Base-by-base conservation (phyloP, 1,140 invertebrate genomes). In the Eriocheir sinensis region DNA sequence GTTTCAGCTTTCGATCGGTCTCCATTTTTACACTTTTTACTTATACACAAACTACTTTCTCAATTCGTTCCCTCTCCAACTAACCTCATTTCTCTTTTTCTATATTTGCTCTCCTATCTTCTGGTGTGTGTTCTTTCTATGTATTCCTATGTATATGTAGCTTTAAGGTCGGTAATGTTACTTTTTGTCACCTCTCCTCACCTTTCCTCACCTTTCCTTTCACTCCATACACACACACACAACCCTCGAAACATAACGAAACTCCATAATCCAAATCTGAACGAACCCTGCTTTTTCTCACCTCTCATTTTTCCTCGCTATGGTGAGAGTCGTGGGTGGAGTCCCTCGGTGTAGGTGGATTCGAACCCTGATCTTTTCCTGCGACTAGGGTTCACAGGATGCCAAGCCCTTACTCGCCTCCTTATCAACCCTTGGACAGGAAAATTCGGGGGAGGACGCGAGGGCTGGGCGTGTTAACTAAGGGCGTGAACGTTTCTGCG, bases 341-440 rank as follows among this genome's bases (percentile, higher is more conserved):
- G 60, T 21, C 44, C 4, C 4, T 48, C 15, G 4, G 4, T 48
- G 44, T 15, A 15, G 44, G 44, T 12, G 8, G 60, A 72, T n/a
- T 72, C 60, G 60, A 72, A 72, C 60, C 27, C 60, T 72, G 60
- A 72, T 72, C 60, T 72, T 72, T 72, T 72, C 60, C 60, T n/a
- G 27, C n/a, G 21, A n/a, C 4, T n/a, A n/a, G 53, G 53, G 6
- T 21, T 12, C 6, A 8, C 53, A 72, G 53, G 60, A 72, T 21
- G 60, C 60, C 60, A 72, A 4, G n/a, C 60, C 60, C 21, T 21
- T 21, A 72, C 60, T n/a, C n/a, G 60, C n/a, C 60, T 12, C 60
- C 27, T n/a, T n/a, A 72, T 72, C 60, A 72, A 27, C 60, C 60
- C 60, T 27, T 4, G 60, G 12, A n/a, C 60, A n/a, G 60, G 60